These are phyloP conservation scores for Drosophila barbarae DNA, from an alignment of 2,888 invertebrate species.

Conservation along the genomic window DNA sequence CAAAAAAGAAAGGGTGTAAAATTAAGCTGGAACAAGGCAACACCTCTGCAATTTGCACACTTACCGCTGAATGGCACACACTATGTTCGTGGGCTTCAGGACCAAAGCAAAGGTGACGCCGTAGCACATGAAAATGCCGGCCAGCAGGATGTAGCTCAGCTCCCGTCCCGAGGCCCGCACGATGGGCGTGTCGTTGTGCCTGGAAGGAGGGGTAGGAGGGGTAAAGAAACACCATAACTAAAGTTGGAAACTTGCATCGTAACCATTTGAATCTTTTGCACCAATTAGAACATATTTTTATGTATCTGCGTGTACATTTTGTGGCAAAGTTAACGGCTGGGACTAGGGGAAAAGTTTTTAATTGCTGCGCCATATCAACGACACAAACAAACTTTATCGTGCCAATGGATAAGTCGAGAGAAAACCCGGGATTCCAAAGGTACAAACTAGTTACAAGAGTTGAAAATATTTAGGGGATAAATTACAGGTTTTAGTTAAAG, in stretches of 20 bases:
- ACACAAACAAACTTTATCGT: slow-evolving; percentile 2
- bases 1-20: neutral
- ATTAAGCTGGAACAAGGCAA: neutral
- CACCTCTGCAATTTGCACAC: slow-evolving; percentile 78
- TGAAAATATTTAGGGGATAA: neutral
- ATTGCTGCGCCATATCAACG: slow-evolving; percentile 32
- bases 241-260: slow-evolving; percentile 18
- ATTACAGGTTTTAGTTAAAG: neutral
- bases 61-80: slow-evolving; percentile 95
- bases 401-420: slow-evolving; percentile 6
- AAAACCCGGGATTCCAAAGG: neutral
- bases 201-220: slow-evolving; percentile 33
- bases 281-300: slow-evolving; percentile 32
- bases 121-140: slow-evolving; percentile 94
- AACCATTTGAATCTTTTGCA: slow-evolving; percentile 14
- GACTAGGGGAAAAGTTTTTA: slow-evolving; percentile 35
- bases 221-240: neutral
- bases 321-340: slow-evolving; percentile 13
- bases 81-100: slow-evolving; percentile 90
- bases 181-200: slow-evolving; percentile 95
- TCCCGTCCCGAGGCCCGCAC: slow-evolving; percentile 97
- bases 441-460: neutral
- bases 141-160: slow-evolving; percentile 93
- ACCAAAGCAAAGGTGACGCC: slow-evolving; percentile 95
- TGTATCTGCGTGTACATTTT: slow-evolving; percentile 8